Percentiles rank a stretch among this genome's conserved stretches.
Evolutionary conservation across 2,113 vertebrate genomes (phyloP).

Genomic region (Panthera uncia): DNA sequence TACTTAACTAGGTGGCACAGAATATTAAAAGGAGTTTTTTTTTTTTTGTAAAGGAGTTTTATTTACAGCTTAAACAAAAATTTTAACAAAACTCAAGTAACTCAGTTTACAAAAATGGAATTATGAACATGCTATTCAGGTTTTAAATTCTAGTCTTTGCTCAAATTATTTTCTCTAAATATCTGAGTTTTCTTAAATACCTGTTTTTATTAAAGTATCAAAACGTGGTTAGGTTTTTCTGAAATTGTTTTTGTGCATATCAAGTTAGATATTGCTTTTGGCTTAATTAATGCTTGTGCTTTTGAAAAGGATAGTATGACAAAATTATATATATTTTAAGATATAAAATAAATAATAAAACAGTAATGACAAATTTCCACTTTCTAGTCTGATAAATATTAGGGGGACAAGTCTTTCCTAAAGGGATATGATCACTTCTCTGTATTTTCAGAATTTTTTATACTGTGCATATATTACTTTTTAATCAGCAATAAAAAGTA

Average conservation of each 20-base stretch:
- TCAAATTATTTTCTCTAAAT: conserved; percentile 28
- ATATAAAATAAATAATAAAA: not conserved
- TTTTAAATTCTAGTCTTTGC: conserved; percentile 36
- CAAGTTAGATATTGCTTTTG: not conserved
- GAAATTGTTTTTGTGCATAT: not conserved
- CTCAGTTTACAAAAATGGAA: not conserved
- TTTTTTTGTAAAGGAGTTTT: not conserved
- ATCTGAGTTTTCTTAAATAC: conserved; percentile 27
- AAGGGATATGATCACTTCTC: not conserved
- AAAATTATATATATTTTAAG: not conserved
- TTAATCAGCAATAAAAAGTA: conserved; percentile 46
- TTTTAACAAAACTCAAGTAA: not conserved
- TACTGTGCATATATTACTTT: not conserved
- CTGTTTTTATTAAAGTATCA: not conserved
- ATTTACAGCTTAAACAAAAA: conserved; percentile 31
- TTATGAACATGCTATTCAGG: not conserved
- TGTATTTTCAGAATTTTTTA: conserved; percentile 12
- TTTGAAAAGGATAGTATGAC: not conserved
- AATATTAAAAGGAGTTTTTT: conserved; percentile 15
- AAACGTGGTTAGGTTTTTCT: conserved; percentile 39
- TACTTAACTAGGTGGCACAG: not conserved
- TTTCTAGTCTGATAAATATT: not conserved
- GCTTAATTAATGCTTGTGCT: not conserved
- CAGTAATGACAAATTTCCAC: not conserved
- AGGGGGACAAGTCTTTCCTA: not conserved